A percentile compares a stretch with the other conserved stretches of the same genome.
These are phyloP conservation scores for Ectemnius lituratus DNA, from an alignment of 2,888 invertebrate genomes.

Conservation along the genomic window DNA sequence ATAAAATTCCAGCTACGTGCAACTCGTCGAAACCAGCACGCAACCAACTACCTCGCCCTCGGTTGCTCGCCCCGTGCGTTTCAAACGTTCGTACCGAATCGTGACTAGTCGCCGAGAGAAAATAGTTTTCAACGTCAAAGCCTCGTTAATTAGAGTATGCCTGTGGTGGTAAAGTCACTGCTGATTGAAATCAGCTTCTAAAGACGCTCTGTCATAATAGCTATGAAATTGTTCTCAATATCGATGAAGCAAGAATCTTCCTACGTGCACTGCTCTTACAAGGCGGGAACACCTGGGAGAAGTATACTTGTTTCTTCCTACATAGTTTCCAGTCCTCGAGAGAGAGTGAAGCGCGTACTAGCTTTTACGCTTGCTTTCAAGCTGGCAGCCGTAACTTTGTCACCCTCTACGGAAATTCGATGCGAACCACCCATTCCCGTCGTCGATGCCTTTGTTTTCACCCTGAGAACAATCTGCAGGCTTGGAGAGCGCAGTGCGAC, in stretches of 20 bases:
- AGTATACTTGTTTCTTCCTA: conserved; percentile 2
- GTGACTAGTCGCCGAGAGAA: no score
- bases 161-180: no score
- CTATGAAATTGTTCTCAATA: no score
- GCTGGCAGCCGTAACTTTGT: conserved; percentile 12
- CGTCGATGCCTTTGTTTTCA: conserved; percentile 51
- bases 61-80: neutral
- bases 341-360: neutral
- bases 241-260: no score
- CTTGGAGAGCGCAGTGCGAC: conserved; percentile 30
- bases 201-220: no score
- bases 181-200: no score
- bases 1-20: conserved; percentile 66
- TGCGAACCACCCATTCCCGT: conserved; percentile 24
- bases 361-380: neutral
- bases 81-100: neutral
- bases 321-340: neutral
- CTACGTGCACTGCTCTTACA: no score
- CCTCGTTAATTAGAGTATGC: no score
- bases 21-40: conserved; percentile 14
- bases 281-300: neutral
- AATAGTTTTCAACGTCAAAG: no score
- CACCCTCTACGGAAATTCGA: conserved; percentile 26
- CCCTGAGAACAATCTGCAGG: conserved; percentile 21
- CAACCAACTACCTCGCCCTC: neutral